Base-by-base conservation (phyloP, 2,113 vertebrate genomes). In the Lipophrys pholis region DNA sequence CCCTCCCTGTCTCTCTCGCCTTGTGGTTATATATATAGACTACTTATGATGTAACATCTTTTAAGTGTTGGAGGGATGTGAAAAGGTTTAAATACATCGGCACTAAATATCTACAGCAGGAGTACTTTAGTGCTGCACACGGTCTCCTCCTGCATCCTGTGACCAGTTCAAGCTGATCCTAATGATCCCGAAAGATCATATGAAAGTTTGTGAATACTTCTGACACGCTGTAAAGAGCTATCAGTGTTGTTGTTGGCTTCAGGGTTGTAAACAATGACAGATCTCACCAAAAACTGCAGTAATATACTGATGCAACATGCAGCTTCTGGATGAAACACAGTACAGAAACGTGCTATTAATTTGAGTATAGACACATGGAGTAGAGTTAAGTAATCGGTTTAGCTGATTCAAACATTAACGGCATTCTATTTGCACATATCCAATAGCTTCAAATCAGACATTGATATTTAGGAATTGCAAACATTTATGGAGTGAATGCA, bases 11-110 rank as follows among this genome's bases (percentile, higher is more conserved):
- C 68, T 71, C 53, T 78, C 80, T 68, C 82, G 66, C 81, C 76
- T 77, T 76, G 74, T 82, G 73, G 73, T 56, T 83, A 87, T 88
- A 84, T 81, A 84, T 86, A 72, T 84, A 90, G 88, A 82, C 79
- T 69, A 78, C 69, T 45, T 4, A 54, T 91, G 83, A 90, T 74
- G 81, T 87, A 89, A 90, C 80, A 12, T 42, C 53, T 65, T 81
- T 64, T 75, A 76, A 87, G 67, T 62, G 68, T 69, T 77, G 67
- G 79, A 59, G 9, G 1, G 46, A 62, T 17, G 70, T 36, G 63
- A 55, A 35, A 66, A 76, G 68, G 69, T 81, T 69, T 53, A 49
- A 36, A 7, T 12, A 11, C 7, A 1, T 53, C 15, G 69, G 16
- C 16, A 17, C 1, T n/a, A 12, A 64, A 41, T 65, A 69, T 58